Evolutionary conservation across 2,888 invertebrate species (phyloP).

Genomic region (Operophtera brumata): DNA sequence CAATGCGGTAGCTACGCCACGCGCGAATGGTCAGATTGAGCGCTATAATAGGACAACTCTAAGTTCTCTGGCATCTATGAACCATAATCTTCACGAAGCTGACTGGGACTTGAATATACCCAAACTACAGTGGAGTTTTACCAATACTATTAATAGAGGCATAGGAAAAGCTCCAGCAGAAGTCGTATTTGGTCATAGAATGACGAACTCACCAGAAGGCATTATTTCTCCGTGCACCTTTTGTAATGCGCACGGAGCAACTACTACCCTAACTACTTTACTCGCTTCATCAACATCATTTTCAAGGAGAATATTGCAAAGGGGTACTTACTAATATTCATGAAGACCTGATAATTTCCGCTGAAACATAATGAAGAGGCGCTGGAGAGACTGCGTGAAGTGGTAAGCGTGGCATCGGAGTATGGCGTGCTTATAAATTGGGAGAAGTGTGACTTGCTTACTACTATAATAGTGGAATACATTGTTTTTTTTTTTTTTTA

Average conservation of each 20-base stretch:
- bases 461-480: neutral
- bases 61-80: too few relatives aligned
- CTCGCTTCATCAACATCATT: too few relatives aligned
- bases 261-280: too few relatives aligned
- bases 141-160: conserved; percentile 5
- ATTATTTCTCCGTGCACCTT: too few relatives aligned
- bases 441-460: neutral
- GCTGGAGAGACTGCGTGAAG: neutral
- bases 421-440: neutral
- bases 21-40: too few relatives aligned
- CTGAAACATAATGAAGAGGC: neutral
- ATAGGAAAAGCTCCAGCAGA: conserved; percentile 6
- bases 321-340: too few relatives aligned
- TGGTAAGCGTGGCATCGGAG: neutral
- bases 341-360: too few relatives aligned
- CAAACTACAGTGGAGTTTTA: conserved; percentile 5
- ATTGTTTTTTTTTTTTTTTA: too few relatives aligned
- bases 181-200: conserved; percentile 4
- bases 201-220: neutral
- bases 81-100: neutral
- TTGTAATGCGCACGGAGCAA: too few relatives aligned
- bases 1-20: conserved; percentile 17
- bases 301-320: too few relatives aligned
- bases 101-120: conserved; percentile 7
- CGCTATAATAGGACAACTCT: too few relatives aligned